Conservation (phyloP, 2,113 vertebrate genomes). For the Malaclemys terrapin region DNA sequence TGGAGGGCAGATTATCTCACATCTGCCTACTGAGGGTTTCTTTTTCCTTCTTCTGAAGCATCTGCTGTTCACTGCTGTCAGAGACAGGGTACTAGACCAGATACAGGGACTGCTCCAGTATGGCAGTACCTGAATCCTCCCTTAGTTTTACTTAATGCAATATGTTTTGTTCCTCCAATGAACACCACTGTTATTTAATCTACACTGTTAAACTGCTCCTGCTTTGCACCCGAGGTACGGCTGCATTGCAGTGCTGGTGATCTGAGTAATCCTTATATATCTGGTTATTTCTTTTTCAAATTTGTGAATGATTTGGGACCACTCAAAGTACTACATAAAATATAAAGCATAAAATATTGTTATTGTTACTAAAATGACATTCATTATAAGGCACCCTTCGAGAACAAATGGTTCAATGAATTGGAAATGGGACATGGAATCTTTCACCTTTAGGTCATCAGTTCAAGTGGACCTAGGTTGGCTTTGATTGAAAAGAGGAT, state of each 20-base stretch:
- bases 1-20: neutral
- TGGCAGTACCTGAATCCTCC: neutral
- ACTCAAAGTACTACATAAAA: neutral
- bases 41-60: neutral
- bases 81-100: neutral
- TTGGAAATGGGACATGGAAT: neutral
- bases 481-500: neutral
- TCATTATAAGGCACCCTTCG: neutral
- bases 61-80: neutral
- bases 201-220: neutral
- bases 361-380: neutral
- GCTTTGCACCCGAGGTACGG: neutral
- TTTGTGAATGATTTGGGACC: neutral
- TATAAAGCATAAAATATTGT: neutral
- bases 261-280: neutral
- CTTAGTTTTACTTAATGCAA: neutral
- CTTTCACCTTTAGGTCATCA: neutral
- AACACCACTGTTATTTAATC: neutral
- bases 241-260: neutral
- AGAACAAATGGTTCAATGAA: neutral
- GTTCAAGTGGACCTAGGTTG: neutral
- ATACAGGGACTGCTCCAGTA: neutral
- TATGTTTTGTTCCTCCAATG: neutral
- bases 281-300: rapidly evolving
- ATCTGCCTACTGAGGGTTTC: neutral